Evolutionary conservation across 2,797 vertebrate genomes (phyloP).

Genomic region (Alauda arvensis): DNA sequence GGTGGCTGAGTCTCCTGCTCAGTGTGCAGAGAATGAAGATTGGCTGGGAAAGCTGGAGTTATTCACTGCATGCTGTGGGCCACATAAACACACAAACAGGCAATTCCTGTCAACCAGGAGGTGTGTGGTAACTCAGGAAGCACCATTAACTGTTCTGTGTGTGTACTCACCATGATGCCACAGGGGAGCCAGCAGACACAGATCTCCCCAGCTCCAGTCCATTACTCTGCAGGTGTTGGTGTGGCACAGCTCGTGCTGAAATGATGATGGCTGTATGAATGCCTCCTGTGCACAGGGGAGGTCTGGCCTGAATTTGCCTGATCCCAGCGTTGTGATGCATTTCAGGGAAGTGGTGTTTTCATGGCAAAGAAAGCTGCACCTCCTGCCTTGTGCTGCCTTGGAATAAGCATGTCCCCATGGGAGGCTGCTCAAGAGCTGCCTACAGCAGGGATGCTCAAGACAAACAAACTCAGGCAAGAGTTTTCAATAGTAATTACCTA

Average conservation of each 20-base stretch:
- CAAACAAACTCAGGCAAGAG: neutral
- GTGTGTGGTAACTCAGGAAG: neutral
- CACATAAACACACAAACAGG: neutral
- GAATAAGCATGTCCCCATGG: neutral
- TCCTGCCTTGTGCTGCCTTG: neutral
- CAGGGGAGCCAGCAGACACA: neutral
- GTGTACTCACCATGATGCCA: accelerated
- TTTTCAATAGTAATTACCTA: neutral
- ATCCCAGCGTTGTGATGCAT: neutral
- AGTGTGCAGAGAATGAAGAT: neutral
- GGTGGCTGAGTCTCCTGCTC: neutral
- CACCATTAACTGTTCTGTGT: neutral
- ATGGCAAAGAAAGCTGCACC: neutral
- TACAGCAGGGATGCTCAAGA: neutral
- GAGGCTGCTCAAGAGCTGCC: neutral
- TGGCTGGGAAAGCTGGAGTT: neutral
- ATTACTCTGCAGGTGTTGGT: neutral
- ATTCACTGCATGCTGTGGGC: neutral
- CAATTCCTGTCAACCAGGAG: neutral
- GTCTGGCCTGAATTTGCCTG: neutral
- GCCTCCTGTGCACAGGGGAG: neutral
- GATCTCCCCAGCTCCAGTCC: neutral
- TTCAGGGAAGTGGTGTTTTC: neutral
- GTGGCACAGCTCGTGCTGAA: neutral
- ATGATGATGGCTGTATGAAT: neutral